These are phyloP conservation scores for Villa cingulata DNA, from an alignment of 2,888 invertebrate genomes.

Conservation along the genomic window DNA sequence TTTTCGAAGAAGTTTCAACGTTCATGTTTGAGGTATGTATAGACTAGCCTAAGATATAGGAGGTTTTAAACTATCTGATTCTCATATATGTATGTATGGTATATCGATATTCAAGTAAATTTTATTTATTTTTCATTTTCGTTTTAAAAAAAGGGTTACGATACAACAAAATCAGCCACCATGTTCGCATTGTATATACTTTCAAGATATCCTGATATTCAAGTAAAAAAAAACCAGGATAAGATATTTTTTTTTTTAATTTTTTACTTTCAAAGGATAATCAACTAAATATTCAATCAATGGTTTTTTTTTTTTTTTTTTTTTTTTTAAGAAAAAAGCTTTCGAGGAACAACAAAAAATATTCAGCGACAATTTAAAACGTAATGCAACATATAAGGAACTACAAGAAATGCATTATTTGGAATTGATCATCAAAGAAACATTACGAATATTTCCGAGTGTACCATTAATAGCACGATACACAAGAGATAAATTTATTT, in stretches of 20 bases:
- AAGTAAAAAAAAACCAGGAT: conserved; percentile 38
- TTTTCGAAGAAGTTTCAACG: conserved; percentile 32
- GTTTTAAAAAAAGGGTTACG: conserved; percentile 42
- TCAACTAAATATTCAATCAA: too few species aligned
- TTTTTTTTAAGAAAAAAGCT: conserved; percentile 23
- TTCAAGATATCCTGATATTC: conserved; percentile 36
- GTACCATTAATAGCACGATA: conserved; percentile 27
- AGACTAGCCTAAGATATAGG: not conserved
- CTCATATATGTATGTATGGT: not conserved
- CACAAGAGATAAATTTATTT: conserved; percentile 24
- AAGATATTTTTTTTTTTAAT: not conserved
- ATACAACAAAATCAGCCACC: conserved; percentile 45
- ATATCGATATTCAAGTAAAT: too few species aligned
- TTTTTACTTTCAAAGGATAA: not conserved
- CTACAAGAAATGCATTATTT: conserved; percentile 24
- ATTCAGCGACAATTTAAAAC: conserved; percentile 29
- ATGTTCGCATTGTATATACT: conserved; percentile 39
- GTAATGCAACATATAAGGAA: conserved; percentile 16
- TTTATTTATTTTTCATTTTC: not conserved
- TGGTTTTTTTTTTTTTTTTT: conserved; percentile 7
- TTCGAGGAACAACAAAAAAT: conserved; percentile 37
- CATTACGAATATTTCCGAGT: conserved; percentile 23
- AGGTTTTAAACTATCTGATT: not conserved
- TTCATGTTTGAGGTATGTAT: conserved; percentile 29
- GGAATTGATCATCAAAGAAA: conserved; percentile 25